phyloP scores from a whole-genome alignment of 2,888 invertebrate species.

The Acanthosepion esculentum region DNA sequence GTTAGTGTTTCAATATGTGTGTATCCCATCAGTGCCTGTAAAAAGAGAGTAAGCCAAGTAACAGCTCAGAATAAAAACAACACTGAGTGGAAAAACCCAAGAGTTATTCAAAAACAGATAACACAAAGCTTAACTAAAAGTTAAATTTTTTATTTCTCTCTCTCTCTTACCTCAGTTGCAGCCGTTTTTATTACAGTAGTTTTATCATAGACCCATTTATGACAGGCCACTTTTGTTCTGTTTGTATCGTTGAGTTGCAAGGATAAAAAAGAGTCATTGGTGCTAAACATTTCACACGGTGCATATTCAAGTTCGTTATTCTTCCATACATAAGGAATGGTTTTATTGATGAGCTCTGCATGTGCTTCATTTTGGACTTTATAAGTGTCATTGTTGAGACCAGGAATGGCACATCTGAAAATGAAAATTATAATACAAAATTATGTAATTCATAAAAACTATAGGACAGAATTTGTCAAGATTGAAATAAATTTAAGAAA shows the following conservation, averaged over 20 bases:
- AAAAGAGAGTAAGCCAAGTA: too few relatives aligned
- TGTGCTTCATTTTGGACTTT: not conserved
- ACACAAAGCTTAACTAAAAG: too few relatives aligned
- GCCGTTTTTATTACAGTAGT: not conserved
- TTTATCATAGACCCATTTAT: conserved; percentile 22
- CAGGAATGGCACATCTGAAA: conserved; percentile 14
- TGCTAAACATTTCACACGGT: not conserved
- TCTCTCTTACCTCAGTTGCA: not conserved
- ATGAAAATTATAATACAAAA: not conserved
- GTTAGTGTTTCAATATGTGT: too few relatives aligned
- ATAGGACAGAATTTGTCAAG: not conserved
- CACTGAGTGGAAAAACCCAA: too few relatives aligned
- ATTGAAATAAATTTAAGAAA: not conserved
- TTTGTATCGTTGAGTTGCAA: not conserved
- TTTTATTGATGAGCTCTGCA: conserved; percentile 24
- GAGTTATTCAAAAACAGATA: too few relatives aligned
- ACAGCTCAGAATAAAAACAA: too few relatives aligned
- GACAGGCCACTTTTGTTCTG: not conserved
- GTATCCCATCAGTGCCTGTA: too few relatives aligned
- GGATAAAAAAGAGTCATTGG: not conserved
- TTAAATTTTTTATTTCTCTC: not conserved
- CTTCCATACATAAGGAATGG: not conserved
- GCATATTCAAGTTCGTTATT: not conserved
- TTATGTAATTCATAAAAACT: not conserved
- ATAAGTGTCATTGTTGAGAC: not conserved